Evolutionary conservation across 2,888 invertebrate species (phyloP).

Genomic region (Eueremaeus valkanovi): DNA sequence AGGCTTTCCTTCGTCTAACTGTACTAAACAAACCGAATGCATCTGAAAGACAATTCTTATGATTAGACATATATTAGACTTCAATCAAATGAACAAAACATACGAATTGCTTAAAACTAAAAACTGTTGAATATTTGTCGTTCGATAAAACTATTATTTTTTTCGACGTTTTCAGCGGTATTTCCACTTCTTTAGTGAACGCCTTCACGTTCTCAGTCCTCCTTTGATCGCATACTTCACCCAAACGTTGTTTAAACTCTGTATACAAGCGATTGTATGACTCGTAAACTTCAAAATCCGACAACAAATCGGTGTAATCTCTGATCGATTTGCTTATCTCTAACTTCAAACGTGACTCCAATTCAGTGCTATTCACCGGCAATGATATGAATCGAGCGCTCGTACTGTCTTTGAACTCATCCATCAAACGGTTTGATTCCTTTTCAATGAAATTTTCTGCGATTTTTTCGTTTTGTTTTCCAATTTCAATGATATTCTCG

Average conservation of each 20-base stretch:
- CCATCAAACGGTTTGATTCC: neutral
- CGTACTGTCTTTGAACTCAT: slow-evolving; percentile 14
- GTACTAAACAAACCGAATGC: slow-evolving; percentile 42
- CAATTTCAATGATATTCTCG: neutral
- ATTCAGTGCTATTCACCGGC: slow-evolving; percentile 26
- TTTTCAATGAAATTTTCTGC: slow-evolving; percentile 29
- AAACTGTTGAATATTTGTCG: slow-evolving; percentile 44
- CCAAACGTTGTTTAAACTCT: slow-evolving; percentile 35
- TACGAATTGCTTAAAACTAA: slow-evolving; percentile 44
- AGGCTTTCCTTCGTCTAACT: slow-evolving; percentile 46
- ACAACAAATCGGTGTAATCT: slow-evolving; percentile 36
- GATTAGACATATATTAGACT: slow-evolving; percentile 19
- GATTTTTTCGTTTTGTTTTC: slow-evolving; percentile 30
- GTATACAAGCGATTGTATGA: neutral
- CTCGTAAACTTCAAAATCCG: slow-evolving; percentile 38
- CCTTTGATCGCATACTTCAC: slow-evolving; percentile 34
- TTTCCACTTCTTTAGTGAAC: slow-evolving; percentile 43
- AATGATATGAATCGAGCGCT: slow-evolving; percentile 6
- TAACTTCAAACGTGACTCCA: slow-evolving; percentile 22
- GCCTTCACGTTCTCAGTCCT: slow-evolving; percentile 46
- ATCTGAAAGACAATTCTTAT: no score
- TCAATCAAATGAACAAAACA: slow-evolving; percentile 35
- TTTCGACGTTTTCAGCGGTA: slow-evolving; percentile 44
- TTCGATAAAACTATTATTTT: slow-evolving; percentile 43
- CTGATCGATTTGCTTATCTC: neutral